Evolutionary conservation across 2,113 vertebrate genomes (phyloP).

Genomic region (Passer domesticus): DNA sequence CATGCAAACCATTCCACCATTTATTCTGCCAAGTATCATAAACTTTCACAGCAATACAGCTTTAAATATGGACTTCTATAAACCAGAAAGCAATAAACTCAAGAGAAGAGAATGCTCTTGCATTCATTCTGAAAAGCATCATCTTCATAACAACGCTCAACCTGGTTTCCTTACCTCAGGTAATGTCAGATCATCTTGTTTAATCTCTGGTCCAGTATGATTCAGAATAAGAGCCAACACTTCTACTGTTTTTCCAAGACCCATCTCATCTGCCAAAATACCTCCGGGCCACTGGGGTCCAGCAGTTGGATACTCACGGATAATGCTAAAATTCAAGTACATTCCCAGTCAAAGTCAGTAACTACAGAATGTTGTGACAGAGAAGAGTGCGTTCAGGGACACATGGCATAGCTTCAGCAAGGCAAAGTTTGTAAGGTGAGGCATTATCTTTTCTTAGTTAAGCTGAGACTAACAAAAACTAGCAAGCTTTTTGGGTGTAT

Average conservation of each 20-base stretch:
- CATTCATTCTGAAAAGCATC: neutral
- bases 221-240: slow-evolving; percentile 94
- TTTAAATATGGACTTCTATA: neutral
- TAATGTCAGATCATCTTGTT: slow-evolving; percentile 82
- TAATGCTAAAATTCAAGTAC: slow-evolving; percentile 77
- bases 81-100: neutral
- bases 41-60: neutral
- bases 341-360: neutral
- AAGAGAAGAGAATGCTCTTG: neutral
- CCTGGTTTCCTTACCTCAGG: slow-evolving; percentile 81
- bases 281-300: slow-evolving; percentile 92
- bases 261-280: slow-evolving; percentile 98
- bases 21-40: neutral
- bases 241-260: slow-evolving; percentile 96
- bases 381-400: neutral
- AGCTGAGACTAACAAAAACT: neutral
- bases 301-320: slow-evolving; percentile 86
- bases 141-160: neutral
- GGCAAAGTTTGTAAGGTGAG: neutral
- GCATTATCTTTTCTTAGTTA: neutral
- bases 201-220: slow-evolving; percentile 84
- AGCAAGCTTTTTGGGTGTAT: neutral
- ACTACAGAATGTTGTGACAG: neutral
- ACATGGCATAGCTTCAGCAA: neutral
- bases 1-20: neutral